Percentiles rank a stretch among this genome's conserved stretches.
Conservation (phyloP, 2,888 invertebrate species). For the Arctia plantaginis region DNA sequence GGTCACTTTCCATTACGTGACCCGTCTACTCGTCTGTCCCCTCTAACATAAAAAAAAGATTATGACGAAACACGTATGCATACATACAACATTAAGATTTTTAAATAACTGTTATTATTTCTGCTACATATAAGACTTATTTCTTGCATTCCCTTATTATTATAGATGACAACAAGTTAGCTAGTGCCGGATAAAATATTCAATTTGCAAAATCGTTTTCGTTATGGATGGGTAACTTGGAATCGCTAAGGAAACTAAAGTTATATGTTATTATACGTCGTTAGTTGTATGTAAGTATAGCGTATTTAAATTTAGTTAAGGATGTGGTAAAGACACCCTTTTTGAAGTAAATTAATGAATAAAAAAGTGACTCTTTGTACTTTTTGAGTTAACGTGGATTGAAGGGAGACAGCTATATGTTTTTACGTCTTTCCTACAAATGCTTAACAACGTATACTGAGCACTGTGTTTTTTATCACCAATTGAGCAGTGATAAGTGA, state of each 20-base stretch:
- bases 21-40: too few relatives aligned
- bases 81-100: not conserved
- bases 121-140: not conserved
- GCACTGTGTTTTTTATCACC: not conserved
- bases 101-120: not conserved
- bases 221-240: slow-evolving; percentile 16
- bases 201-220: slow-evolving; percentile 18
- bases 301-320: slow-evolving; percentile 22
- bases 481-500: too few relatives aligned
- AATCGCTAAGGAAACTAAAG: slow-evolving; percentile 25
- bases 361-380: not conserved
- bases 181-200: slow-evolving; percentile 4
- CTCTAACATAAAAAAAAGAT: too few relatives aligned
- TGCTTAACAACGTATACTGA: not conserved
- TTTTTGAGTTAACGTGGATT: not conserved
- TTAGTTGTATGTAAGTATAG: slow-evolving; percentile 2
- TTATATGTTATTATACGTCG: slow-evolving; percentile 16
- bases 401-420: not conserved
- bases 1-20: too few relatives aligned
- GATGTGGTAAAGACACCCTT: not conserved
- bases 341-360: not conserved
- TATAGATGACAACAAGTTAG: not conserved
- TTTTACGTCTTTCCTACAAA: not conserved
- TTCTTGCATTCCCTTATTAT: not conserved
- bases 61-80: too few relatives aligned